A percentile compares a stretch with the other conserved stretches of the same genome.
Conservation (phyloP, 2,888 invertebrate species). For the Beris morrisii region DNA sequence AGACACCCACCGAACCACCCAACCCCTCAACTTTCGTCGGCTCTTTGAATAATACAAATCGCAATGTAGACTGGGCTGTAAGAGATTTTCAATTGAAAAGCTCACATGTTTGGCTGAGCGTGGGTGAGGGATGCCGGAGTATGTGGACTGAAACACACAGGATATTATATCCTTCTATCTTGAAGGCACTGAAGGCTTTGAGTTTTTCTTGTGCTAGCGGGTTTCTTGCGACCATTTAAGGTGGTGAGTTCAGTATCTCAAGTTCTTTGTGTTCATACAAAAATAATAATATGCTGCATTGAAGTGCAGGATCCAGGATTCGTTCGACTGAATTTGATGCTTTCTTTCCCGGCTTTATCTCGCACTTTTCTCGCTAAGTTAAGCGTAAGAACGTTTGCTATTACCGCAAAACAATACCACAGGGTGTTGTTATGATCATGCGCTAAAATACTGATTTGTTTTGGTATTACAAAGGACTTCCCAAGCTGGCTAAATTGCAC, state of each 20-base stretch:
- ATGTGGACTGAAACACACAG: not conserved
- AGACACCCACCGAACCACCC: not conserved
- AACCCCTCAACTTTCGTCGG: constrained; percentile 2
- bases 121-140: not conserved
- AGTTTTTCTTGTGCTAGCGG: no score
- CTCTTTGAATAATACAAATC: constrained; percentile 26
- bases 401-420: constrained; percentile 20
- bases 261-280: not conserved
- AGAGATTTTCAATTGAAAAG: constrained; percentile 28
- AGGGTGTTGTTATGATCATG: constrained; percentile 20
- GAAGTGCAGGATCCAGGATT: constrained; percentile 8
- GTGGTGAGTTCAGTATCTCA: no score
- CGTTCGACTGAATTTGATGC: not conserved
- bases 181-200: no score
- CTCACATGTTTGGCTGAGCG: not conserved
- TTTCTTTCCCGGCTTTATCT: not conserved
- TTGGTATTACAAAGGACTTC: constrained; percentile 14
- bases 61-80: constrained; percentile 10
- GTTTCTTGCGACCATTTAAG: no score
- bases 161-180: not conserved
- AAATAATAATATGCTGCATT: constrained; percentile 11
- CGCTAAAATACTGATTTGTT: constrained; percentile 21
- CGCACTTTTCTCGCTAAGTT: constrained; percentile 13
- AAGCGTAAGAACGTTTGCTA: constrained; percentile 19
- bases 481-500: constrained; percentile 20